These are phyloP conservation scores for Misgurnus mizolepis DNA, from an alignment of 2,113 vertebrate genomes.

Conservation along the genomic window DNA sequence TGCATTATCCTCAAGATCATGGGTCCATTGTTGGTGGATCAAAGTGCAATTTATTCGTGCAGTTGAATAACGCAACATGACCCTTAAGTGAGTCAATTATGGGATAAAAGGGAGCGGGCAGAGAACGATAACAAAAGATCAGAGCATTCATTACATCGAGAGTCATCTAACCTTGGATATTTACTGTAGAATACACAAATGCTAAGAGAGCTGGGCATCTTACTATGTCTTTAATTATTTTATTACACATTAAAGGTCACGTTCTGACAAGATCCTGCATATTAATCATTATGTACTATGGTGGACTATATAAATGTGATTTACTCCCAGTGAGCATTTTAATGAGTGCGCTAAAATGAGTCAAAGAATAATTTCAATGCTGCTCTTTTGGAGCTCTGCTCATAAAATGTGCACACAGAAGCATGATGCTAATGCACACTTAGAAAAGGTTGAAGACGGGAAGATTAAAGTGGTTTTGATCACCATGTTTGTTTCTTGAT, in stretches of 20 bases:
- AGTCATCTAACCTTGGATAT: slow-evolving; percentile 42
- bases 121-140: slow-evolving; percentile 56
- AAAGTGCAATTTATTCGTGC: slow-evolving; percentile 48
- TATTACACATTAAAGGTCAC: background rate
- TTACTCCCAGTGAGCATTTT: background rate
- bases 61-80: slow-evolving; percentile 38
- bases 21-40: slow-evolving; percentile 35
- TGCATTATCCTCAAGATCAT: slow-evolving; percentile 38
- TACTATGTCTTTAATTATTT: background rate
- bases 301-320: background rate
- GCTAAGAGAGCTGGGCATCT: background rate
- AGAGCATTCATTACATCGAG: slow-evolving; percentile 48
- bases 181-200: background rate
- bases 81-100: slow-evolving; percentile 58
- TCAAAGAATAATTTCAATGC: background rate
- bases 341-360: background rate
- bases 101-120: slow-evolving; percentile 59
- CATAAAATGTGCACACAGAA: slow-evolving; percentile 9
- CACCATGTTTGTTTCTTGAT: slow-evolving; percentile 17
- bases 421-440: slow-evolving; percentile 32
- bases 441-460: background rate
- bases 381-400: background rate
- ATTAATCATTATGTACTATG: background rate
- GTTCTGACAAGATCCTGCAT: background rate
- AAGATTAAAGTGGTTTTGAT: slow-evolving; percentile 38